Conservation (phyloP, 2,797 vertebrate species). For the Chanos chanos region DNA sequence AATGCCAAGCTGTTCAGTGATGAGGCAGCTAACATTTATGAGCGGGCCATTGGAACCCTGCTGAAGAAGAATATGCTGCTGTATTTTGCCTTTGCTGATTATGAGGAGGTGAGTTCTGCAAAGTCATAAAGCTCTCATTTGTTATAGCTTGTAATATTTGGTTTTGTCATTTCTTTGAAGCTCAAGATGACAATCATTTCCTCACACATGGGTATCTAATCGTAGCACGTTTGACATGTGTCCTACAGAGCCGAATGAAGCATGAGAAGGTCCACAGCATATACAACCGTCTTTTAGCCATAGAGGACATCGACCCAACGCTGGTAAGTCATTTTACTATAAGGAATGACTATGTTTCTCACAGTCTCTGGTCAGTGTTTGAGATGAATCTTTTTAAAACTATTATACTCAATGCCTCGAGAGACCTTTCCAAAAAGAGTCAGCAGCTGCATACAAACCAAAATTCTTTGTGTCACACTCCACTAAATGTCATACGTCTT, state of each 20-base stretch:
- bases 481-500: too few relatives aligned
- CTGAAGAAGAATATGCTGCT: conserved; percentile 99
- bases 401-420: too few relatives aligned
- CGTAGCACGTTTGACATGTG: conserved; percentile 4
- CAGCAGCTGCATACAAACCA: too few relatives aligned
- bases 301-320: conserved; percentile 86
- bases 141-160: too few relatives aligned
- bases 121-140: not conserved
- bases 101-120: conserved; percentile 85
- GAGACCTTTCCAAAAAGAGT: too few relatives aligned
- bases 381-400: too few relatives aligned
- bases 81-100: conserved; percentile 98
- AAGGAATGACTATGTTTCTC: too few relatives aligned
- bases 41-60: conserved; percentile 96
- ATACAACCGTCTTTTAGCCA: conserved; percentile 87
- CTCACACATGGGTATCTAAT: too few relatives aligned
- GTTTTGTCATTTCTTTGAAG: too few relatives aligned
- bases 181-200: not conserved
- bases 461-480: too few relatives aligned
- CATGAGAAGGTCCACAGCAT: conserved; percentile 98
- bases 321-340: conserved; percentile 67
- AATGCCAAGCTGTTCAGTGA: conserved; percentile 98
- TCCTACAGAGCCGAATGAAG: conserved; percentile 93
- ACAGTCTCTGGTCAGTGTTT: not conserved
- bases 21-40: conserved; percentile 98